Percentiles rank a stretch among this genome's conserved stretches.
Evolutionary conservation across 37 sponge, comb jelly and placozoan genomes (phyloP).

Genomic region (Beroe ovata): DNA sequence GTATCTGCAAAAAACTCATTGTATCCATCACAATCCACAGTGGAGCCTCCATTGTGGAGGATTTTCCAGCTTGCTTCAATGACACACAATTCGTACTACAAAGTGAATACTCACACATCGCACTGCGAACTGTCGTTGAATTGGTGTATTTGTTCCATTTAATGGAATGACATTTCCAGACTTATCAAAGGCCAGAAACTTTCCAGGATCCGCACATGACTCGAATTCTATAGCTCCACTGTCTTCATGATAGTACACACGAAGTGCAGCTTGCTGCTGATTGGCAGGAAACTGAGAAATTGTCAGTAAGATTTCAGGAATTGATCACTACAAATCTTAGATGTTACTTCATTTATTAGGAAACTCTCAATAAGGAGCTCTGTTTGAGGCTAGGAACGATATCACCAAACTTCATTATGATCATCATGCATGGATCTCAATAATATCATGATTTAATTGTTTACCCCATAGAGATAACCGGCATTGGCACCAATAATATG

Average conservation of each 20-base stretch:
- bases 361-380: no score
- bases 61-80: no score
- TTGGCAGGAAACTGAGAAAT: constrained; percentile 13
- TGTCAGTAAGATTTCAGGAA: no score
- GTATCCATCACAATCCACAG: no score
- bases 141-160: neutral
- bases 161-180: constrained; percentile 41
- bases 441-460: no score
- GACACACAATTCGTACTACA: no score
- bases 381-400: no score
- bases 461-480: constrained; percentile 52
- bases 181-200: constrained; percentile 48
- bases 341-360: no score
- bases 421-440: no score
- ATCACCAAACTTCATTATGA: no score
- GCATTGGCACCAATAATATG: constrained; percentile 65
- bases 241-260: constrained; percentile 64
- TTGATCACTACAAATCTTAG: no score
- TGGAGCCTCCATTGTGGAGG: no score
- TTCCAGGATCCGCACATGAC: constrained; percentile 30
- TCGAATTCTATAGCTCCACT: constrained; percentile 65
- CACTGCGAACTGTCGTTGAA: constrained; percentile 31
- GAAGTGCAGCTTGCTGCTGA: constrained; percentile 51
- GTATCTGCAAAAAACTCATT: neutral
- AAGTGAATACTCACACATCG: neutral